A percentile compares a stretch with the other conserved stretches of the same genome.
Evolutionary conservation across 1,140 invertebrate genomes (phyloP).

Genomic region (Eumeta japonica): DNA sequence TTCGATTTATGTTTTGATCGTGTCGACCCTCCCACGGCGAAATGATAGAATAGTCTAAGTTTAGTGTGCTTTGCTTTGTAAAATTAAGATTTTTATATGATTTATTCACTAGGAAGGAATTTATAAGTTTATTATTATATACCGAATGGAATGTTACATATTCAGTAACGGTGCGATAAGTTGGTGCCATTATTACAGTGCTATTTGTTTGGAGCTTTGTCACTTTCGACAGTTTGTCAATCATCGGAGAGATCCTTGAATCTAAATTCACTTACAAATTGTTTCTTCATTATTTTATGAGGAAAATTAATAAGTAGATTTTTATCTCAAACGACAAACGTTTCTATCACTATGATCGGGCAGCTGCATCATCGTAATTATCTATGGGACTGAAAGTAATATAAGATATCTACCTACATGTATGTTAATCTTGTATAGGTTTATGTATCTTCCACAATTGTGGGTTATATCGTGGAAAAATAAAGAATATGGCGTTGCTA

Average conservation of each 20-base stretch:
- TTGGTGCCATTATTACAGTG: constrained; percentile 58
- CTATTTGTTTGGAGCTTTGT: constrained; percentile 40
- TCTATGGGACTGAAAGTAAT: too few species aligned
- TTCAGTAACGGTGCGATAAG: constrained; percentile 56
- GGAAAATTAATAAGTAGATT: not conserved
- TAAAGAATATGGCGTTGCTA: too few species aligned
- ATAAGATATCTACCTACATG: too few species aligned
- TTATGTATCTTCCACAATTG: too few species aligned
- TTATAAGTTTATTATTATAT: constrained; percentile 45
- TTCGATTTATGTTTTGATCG: constrained; percentile 39
- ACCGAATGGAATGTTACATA: constrained; percentile 55
- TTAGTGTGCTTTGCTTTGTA: constrained; percentile 56
- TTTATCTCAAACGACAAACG: too few species aligned
- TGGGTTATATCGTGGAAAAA: too few species aligned
- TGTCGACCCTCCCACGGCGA: constrained; percentile 48
- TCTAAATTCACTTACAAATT: not conserved
- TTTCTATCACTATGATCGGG: too few species aligned
- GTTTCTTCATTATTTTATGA: not conserved
- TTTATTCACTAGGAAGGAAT: constrained; percentile 50
- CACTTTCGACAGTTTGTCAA: constrained; percentile 14
- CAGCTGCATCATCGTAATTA: too few species aligned
- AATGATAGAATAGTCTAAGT: constrained; percentile 49
- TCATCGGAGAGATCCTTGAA: too few species aligned
- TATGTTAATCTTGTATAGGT: too few species aligned
- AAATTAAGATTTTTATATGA: constrained; percentile 52